These are phyloP conservation scores for Tetrax tetrax DNA, from an alignment of 2,113 vertebrate species.

Conservation along the genomic window DNA sequence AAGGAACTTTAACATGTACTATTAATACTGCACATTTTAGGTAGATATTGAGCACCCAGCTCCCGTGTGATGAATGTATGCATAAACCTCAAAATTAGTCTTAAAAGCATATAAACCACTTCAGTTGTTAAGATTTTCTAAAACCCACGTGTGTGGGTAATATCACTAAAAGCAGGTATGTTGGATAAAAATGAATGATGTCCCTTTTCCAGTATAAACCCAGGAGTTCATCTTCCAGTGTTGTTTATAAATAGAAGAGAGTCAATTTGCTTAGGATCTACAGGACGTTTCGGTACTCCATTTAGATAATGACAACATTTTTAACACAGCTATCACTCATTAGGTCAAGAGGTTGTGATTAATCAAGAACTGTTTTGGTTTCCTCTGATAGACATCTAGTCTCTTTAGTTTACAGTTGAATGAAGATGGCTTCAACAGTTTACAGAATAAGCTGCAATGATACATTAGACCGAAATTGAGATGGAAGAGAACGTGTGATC, in stretches of 20 bases:
- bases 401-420: slow-evolving; percentile 85
- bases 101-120: slow-evolving; percentile 86
- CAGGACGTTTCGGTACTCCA: slow-evolving; percentile 74
- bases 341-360: slow-evolving; percentile 87
- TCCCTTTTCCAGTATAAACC: slow-evolving; percentile 79
- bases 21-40: slow-evolving; percentile 42
- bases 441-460: slow-evolving; percentile 80
- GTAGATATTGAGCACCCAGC: slow-evolving; percentile 46
- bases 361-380: slow-evolving; percentile 95
- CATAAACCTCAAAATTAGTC: slow-evolving; percentile 80
- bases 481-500: slow-evolving; percentile 74
- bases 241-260: slow-evolving; percentile 83
- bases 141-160: slow-evolving; percentile 76
- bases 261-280: slow-evolving; percentile 77
- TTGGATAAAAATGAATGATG: slow-evolving; percentile 84
- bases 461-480: slow-evolving; percentile 80
- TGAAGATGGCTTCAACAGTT: slow-evolving; percentile 85
- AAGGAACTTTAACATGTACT: slow-evolving; percentile 44
- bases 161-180: slow-evolving; percentile 85
- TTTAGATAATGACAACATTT: slow-evolving; percentile 87
- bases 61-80: slow-evolving; percentile 76
- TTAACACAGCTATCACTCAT: slow-evolving; percentile 83
- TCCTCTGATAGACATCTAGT: slow-evolving; percentile 87
- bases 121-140: slow-evolving; percentile 81
- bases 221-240: slow-evolving; percentile 78